phyloP scores from a whole-genome alignment of 2,113 vertebrate species.

The Rana temporaria region DNA sequence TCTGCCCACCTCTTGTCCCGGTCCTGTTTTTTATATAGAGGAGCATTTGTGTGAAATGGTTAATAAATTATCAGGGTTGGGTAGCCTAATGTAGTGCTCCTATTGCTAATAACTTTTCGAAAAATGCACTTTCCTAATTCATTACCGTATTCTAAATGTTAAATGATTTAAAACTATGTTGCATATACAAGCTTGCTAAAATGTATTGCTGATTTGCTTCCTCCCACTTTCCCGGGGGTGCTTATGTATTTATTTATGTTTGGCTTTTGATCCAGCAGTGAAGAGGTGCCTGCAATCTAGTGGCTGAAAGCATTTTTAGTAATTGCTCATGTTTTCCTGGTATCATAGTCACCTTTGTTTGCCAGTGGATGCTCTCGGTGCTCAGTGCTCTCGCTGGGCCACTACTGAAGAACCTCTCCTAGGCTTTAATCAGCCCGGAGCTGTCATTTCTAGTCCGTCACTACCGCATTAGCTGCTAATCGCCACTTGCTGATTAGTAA shows the following conservation, averaged over 20 bases:
- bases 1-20: too few species aligned
- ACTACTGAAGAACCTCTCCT: conserved; percentile 67
- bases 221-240: too few species aligned
- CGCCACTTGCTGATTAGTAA: conserved; percentile 84
- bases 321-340: conserved; percentile 59
- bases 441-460: conserved; percentile 83
- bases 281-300: conserved; percentile 48
- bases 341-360: conserved; percentile 46
- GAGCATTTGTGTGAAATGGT: too few species aligned
- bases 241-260: neutral
- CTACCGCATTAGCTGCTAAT: conserved; percentile 85
- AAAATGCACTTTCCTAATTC: too few species aligned
- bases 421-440: conserved; percentile 88
- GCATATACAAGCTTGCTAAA: too few species aligned
- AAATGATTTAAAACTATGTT: too few species aligned
- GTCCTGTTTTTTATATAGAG: too few species aligned
- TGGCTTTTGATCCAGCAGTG: neutral
- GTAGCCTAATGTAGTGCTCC: too few species aligned
- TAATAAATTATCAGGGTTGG: too few species aligned
- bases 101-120: too few species aligned
- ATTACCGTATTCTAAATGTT: too few species aligned
- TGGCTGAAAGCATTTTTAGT: conserved; percentile 5
- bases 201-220: too few species aligned
- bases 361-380: neutral
- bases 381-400: conserved; percentile 55